phyloP scores from a whole-genome alignment of 2,113 vertebrate genomes.

The Ibidorhyncha struthersii region DNA sequence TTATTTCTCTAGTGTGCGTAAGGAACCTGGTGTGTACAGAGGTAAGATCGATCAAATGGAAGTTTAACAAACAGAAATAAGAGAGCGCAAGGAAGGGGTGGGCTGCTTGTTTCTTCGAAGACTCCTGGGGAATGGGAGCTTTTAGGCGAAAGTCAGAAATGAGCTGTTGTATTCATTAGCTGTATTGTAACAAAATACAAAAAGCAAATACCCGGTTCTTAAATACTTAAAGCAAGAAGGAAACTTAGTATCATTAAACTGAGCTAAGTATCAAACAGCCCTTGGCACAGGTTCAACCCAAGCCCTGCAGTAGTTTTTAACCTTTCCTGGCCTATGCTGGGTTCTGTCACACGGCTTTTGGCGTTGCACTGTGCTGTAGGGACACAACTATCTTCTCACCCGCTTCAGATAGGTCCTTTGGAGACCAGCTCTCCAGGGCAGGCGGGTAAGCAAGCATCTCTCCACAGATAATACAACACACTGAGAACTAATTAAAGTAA shows the following conservation, averaged over 20 bases:
- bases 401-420: background rate
- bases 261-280: background rate
- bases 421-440: background rate
- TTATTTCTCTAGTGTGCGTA: background rate
- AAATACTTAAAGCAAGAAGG: background rate
- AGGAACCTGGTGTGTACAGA: background rate
- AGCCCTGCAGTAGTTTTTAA: background rate
- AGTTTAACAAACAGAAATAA: background rate
- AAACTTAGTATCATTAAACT: background rate
- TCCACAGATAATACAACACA: background rate
- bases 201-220: background rate
- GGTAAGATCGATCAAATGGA: background rate
- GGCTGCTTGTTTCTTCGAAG: background rate
- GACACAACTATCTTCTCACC: background rate
- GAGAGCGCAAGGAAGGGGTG: background rate
- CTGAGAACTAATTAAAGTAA: conserved; percentile 29
- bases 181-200: background rate
- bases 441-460: background rate
- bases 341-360: background rate
- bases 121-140: background rate
- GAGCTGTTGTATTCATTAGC: background rate
- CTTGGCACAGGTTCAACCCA: background rate
- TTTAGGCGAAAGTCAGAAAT: background rate
- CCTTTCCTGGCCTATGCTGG: background rate
- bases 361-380: background rate